These are phyloP conservation scores for Erpobdella octoculata DNA, from an alignment of 2,888 invertebrate genomes.

Conservation along the genomic window DNA sequence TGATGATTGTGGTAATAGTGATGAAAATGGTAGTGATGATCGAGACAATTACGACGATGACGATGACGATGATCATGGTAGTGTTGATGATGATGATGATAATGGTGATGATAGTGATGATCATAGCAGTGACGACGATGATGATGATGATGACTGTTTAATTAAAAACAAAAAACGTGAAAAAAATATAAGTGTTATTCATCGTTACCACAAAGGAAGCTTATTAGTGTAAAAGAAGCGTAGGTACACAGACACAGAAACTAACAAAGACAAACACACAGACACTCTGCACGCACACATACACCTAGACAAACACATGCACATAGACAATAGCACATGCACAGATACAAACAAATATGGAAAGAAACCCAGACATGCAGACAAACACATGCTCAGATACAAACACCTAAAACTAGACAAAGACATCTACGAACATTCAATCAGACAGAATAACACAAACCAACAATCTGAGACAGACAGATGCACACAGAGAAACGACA, in stretches of 20 bases:
- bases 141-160: not conserved
- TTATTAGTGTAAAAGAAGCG: not conserved
- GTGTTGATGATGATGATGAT: not conserved
- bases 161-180: too few species aligned
- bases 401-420: too few species aligned
- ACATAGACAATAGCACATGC: not conserved
- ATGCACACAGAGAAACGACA: too few species aligned
- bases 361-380: not conserved
- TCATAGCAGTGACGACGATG: too few species aligned
- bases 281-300: constrained; percentile 20
- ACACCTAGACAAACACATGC: constrained; percentile 16
- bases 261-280: too few species aligned
- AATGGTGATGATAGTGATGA: not conserved
- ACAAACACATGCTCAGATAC: not conserved
- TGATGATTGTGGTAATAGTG: not conserved
- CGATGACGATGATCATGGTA: constrained; percentile 2
- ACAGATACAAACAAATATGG: not conserved
- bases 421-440: too few species aligned
- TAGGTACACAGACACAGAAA: constrained; percentile 15
- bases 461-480: too few species aligned
- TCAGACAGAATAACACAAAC: too few species aligned
- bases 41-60: not conserved
- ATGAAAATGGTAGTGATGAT: not conserved
- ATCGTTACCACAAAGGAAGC: not conserved
- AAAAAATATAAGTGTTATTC: too few species aligned